Conservation (phyloP, 1,140 invertebrate genomes). For the Macrostomum lignano region DNA sequence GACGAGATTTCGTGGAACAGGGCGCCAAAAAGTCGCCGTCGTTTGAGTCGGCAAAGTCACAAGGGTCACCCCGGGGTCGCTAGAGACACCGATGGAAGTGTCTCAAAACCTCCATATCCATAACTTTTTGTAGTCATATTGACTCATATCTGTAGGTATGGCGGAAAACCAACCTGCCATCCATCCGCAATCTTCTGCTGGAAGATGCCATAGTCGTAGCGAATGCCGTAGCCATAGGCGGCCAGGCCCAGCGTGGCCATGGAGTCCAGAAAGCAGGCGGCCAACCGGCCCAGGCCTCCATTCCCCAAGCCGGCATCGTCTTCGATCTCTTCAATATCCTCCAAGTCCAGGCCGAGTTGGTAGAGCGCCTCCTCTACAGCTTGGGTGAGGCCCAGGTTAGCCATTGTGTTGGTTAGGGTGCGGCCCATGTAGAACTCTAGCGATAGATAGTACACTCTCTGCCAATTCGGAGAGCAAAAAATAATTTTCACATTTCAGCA, state of each 20-base stretch:
- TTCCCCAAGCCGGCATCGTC: conserved; percentile 97
- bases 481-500: conserved; percentile 2
- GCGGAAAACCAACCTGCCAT: conserved; percentile 78
- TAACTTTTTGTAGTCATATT: too few species aligned
- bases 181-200: conserved; percentile 77
- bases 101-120: too few species aligned
- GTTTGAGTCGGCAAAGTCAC: too few species aligned
- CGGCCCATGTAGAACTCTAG: conserved; percentile 97
- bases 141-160: too few species aligned
- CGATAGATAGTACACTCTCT: conserved; percentile 93
- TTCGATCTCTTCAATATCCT: conserved; percentile 81
- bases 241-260: conserved; percentile 83
- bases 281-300: conserved; percentile 75
- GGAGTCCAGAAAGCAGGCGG: conserved; percentile 90
- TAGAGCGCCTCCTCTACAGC: conserved; percentile 89
- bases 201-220: conserved; percentile 97
- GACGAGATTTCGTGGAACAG: too few species aligned
- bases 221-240: conserved; percentile 89
- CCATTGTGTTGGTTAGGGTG: conserved; percentile 86
- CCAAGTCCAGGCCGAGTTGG: conserved; percentile 81
- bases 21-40: too few species aligned
- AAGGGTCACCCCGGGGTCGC: too few species aligned
- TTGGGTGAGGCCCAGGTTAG: conserved; percentile 84
- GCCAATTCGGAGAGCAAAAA: conserved; percentile 13
- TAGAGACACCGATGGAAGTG: too few species aligned